Evolutionary conservation across 2,113 vertebrate species (phyloP).

Genomic region (Halcyon senegalensis): DNA sequence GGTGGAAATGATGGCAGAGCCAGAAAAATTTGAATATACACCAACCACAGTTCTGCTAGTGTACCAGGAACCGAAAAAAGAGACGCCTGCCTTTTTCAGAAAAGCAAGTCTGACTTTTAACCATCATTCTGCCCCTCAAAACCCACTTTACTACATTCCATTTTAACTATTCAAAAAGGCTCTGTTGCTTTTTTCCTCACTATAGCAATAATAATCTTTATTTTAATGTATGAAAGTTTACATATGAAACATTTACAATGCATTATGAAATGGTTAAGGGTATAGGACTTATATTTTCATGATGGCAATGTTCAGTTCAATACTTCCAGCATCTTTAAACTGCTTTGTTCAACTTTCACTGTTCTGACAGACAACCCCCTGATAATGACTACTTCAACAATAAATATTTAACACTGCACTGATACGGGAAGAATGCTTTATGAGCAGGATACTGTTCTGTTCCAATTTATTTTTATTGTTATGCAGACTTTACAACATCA

Average conservation of each 20-base stretch:
- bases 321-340: background rate
- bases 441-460: background rate
- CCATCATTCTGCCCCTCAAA: background rate
- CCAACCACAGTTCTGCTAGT: background rate
- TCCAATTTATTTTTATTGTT: background rate
- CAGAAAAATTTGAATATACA: background rate
- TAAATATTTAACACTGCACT: slow-evolving; percentile 32
- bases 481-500: background rate
- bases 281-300: background rate
- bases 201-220: background rate
- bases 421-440: background rate
- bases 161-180: background rate
- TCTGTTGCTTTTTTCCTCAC: background rate
- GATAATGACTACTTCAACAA: background rate
- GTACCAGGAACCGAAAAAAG: background rate
- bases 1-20: background rate
- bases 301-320: background rate
- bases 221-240: background rate
- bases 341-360: slow-evolving; percentile 25
- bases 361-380: background rate
- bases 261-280: background rate
- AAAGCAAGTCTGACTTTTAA: background rate
- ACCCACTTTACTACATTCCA: background rate
- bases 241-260: background rate
- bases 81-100: background rate